These are phyloP conservation scores for Cerceris rybyensis DNA, from an alignment of 2,888 invertebrate genomes.

Conservation along the genomic window DNA sequence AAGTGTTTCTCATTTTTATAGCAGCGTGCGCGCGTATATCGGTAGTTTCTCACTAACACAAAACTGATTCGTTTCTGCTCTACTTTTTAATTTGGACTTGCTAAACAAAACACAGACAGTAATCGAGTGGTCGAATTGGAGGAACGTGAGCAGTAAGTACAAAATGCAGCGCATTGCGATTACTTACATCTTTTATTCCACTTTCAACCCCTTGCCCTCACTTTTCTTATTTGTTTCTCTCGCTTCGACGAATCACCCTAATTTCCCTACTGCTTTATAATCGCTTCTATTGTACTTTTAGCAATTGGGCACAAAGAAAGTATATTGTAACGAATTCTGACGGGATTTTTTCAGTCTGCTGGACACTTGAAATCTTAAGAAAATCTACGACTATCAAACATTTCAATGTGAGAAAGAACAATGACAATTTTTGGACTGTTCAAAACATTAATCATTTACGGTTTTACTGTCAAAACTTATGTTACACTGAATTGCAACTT, in stretches of 20 bases:
- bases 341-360: too few relatives aligned
- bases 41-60: constrained; percentile 78
- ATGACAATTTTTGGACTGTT: too few relatives aligned
- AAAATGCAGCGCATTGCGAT: constrained; percentile 46
- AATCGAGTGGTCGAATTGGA: constrained; percentile 90
- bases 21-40: constrained; percentile 34
- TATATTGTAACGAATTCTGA: too few relatives aligned
- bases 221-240: constrained; percentile 16
- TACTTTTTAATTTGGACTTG: constrained; percentile 83
- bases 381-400: too few relatives aligned
- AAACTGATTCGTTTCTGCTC: constrained; percentile 82
- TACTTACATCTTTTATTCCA: not conserved
- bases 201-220: not conserved
- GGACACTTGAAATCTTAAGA: too few relatives aligned
- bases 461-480: too few relatives aligned
- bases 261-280: constrained; percentile 27
- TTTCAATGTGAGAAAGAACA: too few relatives aligned
- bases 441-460: too few relatives aligned
- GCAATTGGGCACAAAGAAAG: not conserved
- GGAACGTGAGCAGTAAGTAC: constrained; percentile 93
- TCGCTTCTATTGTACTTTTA: constrained; percentile 20
- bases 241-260: constrained; percentile 22
- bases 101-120: constrained; percentile 86
- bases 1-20: not conserved
- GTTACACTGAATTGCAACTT: too few relatives aligned